phyloP scores from a whole-genome alignment of 2,797 vertebrate genomes.

The Botia kubotai region DNA sequence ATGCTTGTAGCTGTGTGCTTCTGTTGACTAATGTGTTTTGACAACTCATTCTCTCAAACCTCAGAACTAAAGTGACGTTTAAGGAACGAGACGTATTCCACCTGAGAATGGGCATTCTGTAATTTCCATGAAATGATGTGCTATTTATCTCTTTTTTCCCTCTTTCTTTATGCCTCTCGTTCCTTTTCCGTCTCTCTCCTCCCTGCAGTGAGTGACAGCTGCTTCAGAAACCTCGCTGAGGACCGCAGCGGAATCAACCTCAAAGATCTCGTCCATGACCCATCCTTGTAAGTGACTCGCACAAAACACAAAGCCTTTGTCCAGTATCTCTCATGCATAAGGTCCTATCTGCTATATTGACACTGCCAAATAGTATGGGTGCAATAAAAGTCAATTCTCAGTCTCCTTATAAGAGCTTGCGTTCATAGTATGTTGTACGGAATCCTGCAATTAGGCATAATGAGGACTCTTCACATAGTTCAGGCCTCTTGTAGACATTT shows the following conservation, averaged over 20 bases:
- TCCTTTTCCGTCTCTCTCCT: slow-evolving; percentile 12
- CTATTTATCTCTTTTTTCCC: slow-evolving; percentile 12
- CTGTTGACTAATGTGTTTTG: slow-evolving; percentile 37
- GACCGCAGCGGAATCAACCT: slow-evolving; percentile 97
- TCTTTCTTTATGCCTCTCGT: not conserved
- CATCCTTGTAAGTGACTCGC: slow-evolving; percentile 89
- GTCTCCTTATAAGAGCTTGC: not conserved
- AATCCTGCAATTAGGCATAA: slow-evolving; percentile 9
- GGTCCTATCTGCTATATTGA: not conserved
- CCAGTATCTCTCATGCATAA: not conserved
- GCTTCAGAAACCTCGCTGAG: slow-evolving; percentile 95
- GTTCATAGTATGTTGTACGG: not conserved
- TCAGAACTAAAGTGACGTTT: slow-evolving; percentile 26
- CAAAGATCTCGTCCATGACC: slow-evolving; percentile 97
- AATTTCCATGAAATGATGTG: slow-evolving; percentile 35
- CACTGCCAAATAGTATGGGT: not conserved
- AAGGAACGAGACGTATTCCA: slow-evolving; percentile 33
- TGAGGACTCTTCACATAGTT: slow-evolving; percentile 20
- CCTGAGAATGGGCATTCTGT: not conserved
- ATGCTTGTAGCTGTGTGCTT: not conserved
- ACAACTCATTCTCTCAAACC: slow-evolving; percentile 40
- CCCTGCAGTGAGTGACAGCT: slow-evolving; percentile 94
- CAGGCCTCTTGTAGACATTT: not conserved
- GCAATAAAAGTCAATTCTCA: no score
- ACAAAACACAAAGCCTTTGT: not conserved